Evolutionary conservation across 2,113 vertebrate species (phyloP).

Genomic region (Himantopus leucocephalus): DNA sequence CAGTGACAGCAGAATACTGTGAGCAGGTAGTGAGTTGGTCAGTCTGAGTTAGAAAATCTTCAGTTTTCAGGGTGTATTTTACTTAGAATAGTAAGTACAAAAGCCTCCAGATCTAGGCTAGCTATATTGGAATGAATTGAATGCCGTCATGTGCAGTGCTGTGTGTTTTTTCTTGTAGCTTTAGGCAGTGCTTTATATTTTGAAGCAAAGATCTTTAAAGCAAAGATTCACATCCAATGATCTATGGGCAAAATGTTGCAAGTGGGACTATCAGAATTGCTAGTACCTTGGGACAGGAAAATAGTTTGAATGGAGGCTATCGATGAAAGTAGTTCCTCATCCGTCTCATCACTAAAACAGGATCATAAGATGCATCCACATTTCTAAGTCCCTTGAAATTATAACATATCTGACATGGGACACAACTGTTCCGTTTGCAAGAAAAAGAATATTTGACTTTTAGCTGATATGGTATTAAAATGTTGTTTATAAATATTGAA

Average conservation of each 20-base stretch:
- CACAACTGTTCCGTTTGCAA: neutral
- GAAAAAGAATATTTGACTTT: neutral
- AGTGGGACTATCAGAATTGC: neutral
- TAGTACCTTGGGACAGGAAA: neutral
- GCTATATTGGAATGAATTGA: neutral
- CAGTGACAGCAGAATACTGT: neutral
- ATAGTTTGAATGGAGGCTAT: neutral
- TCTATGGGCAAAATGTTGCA: neutral
- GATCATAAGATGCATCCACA: neutral
- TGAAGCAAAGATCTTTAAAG: neutral
- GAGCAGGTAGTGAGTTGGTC: neutral
- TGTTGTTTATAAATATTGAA: neutral
- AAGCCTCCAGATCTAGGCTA: neutral
- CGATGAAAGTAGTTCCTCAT: neutral
- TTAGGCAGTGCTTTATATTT: neutral
- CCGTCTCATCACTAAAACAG: neutral
- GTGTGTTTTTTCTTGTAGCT: neutral
- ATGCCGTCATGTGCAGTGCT: neutral
- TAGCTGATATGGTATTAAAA: neutral
- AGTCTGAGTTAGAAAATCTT: neutral
- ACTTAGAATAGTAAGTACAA: neutral
- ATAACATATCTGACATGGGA: neutral
- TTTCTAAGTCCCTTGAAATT: neutral
- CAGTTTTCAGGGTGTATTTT: neutral
- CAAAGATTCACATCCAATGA: neutral